phyloP scores from a whole-genome alignment of 2,113 vertebrate species.

The Urocolius indicus region DNA sequence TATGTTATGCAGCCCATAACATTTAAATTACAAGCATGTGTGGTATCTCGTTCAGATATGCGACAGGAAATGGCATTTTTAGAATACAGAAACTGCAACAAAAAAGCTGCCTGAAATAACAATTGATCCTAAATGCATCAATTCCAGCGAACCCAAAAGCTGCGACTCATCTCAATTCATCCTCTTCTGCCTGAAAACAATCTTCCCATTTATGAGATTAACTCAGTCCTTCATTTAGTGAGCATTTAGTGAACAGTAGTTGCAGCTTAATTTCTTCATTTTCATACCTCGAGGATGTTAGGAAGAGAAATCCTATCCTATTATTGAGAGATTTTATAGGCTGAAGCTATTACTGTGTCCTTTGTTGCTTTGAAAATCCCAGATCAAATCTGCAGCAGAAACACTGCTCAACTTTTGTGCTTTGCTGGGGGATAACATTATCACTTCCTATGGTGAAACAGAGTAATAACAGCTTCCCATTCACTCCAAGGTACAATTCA shows the following conservation, averaged over 20 bases:
- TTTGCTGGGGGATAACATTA: background rate
- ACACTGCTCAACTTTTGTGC: background rate
- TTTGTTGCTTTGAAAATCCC: constrained; percentile 8
- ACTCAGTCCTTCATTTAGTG: background rate
- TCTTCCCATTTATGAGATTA: background rate
- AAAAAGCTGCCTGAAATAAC: background rate
- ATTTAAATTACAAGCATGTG: constrained; percentile 66
- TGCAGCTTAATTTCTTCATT: background rate
- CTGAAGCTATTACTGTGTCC: background rate
- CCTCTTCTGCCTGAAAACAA: background rate
- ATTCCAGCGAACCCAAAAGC: background rate
- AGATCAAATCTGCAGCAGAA: background rate
- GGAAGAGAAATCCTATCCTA: background rate
- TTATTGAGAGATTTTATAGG: background rate
- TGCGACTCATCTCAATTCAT: background rate
- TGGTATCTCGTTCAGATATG: constrained; percentile 28
- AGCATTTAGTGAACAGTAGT: background rate
- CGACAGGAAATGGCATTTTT: constrained; percentile 71
- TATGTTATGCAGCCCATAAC: background rate
- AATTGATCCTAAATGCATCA: background rate
- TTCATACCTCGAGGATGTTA: background rate
- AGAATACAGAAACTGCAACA: constrained; percentile 8
- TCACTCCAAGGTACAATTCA: background rate
- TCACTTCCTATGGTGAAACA: background rate
- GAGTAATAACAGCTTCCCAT: background rate